These are phyloP conservation scores for Coelinius sp. DNA, from an alignment of 2,888 invertebrate species.

Conservation along the genomic window DNA sequence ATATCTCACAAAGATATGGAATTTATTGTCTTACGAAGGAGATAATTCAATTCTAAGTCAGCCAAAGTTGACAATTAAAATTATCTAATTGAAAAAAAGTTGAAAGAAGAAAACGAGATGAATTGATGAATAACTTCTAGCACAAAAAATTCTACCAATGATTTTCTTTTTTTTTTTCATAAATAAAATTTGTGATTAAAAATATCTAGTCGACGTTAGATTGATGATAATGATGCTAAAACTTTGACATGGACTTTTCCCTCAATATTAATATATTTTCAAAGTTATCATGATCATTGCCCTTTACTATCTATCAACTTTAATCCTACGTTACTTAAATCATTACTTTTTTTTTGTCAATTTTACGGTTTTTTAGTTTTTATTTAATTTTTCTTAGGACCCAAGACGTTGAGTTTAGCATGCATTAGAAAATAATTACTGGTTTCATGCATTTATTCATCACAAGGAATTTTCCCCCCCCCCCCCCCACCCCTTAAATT, in stretches of 20 bases:
- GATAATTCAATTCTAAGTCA: conserved; percentile 19
- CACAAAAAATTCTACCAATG: background rate
- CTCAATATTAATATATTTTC: conserved; percentile 44
- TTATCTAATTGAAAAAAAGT: background rate
- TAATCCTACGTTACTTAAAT: conserved; percentile 33
- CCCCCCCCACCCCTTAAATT: background rate
- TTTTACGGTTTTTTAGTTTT: conserved; percentile 36
- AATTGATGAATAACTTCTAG: background rate
- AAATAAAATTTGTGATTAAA: conserved; percentile 11
- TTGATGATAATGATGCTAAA: conserved; percentile 17
- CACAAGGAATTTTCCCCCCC: background rate
- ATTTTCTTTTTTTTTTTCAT: too few species aligned
- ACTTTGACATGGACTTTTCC: conserved; percentile 39
- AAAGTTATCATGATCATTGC: conserved; percentile 44
- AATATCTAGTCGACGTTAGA: background rate
- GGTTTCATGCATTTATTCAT: background rate
- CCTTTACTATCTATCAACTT: conserved; percentile 45
- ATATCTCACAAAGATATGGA: conserved; percentile 31
- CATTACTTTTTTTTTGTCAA: conserved; percentile 33
- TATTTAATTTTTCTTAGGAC: conserved; percentile 26
- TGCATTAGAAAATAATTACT: background rate
- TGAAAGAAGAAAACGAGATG: conserved; percentile 29
- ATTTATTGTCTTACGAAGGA: conserved; percentile 40
- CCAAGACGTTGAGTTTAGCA: conserved; percentile 18
- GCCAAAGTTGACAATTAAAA: background rate